phyloP scores from a whole-genome alignment of 2,888 invertebrate genomes.

The Polymixis lichenea region DNA sequence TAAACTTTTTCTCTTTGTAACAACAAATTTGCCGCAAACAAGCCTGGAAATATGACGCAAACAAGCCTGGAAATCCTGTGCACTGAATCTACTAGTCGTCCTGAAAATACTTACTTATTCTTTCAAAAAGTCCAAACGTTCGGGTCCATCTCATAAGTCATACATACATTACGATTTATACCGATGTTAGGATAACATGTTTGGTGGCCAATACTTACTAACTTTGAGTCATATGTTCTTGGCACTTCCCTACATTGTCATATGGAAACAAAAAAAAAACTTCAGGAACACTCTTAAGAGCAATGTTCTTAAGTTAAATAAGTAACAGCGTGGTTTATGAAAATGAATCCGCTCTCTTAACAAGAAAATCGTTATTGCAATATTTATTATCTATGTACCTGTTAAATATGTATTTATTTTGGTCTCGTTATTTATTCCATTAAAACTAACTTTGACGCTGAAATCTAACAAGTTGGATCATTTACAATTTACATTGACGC shows the following conservation, averaged over 20 bases:
- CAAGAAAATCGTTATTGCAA: not conserved
- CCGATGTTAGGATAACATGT: slow-evolving; percentile 28
- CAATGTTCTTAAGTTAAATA: not conserved
- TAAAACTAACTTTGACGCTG: slow-evolving; percentile 30
- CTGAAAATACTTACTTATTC: not conserved
- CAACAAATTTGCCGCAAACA: not conserved
- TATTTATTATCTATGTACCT: slow-evolving; percentile 1
- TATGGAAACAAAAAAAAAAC: slow-evolving; percentile 7
- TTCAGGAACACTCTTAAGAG: not conserved
- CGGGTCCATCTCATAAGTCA: not conserved
- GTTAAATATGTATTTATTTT: slow-evolving; percentile 42
- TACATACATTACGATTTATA: slow-evolving; percentile 10
- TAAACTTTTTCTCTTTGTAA: too few relatives aligned
- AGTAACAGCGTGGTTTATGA: not conserved
- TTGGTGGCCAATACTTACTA: slow-evolving; percentile 40
- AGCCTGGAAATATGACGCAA: not conserved
- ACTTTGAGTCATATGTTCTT: slow-evolving; percentile 12
- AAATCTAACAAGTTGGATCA: slow-evolving; percentile 31
- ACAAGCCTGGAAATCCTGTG: not conserved
- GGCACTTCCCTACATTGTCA: slow-evolving; percentile 7
- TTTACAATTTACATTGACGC: slow-evolving; percentile 49
- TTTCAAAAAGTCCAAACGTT: not conserved
- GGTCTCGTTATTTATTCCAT: slow-evolving; percentile 35
- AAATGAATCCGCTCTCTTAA: not conserved
- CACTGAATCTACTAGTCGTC: not conserved